These are phyloP conservation scores for Tetropium fuscum DNA, from an alignment of 2,888 invertebrate species.

Conservation along the genomic window DNA sequence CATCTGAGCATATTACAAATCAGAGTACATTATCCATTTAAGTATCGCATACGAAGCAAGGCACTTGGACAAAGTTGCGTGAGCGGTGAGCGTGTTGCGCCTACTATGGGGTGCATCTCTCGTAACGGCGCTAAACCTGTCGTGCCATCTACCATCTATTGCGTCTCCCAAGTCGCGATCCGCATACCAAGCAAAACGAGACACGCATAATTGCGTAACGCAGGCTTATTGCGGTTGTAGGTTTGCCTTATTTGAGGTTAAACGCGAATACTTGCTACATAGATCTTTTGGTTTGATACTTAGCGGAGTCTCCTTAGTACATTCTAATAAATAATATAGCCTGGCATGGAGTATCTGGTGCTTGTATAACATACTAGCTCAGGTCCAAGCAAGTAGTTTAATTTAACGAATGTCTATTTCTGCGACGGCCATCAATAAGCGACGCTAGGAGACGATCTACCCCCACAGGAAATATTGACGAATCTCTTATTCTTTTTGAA, in stretches of 20 bases:
- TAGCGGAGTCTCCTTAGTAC: too few species aligned
- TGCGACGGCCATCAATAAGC: too few species aligned
- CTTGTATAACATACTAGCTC: too few species aligned
- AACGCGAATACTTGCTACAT: not conserved
- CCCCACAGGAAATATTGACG: too few species aligned
- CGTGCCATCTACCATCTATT: constrained; percentile 7
- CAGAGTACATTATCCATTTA: too few species aligned
- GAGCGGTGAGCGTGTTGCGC: constrained; percentile 4
- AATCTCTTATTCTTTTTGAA: too few species aligned
- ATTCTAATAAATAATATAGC: too few species aligned
- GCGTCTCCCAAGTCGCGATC: not conserved
- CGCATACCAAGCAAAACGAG: constrained; percentile 6
- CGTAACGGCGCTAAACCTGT: constrained; percentile 19
- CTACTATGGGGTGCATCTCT: constrained; percentile 16
- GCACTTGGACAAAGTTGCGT: constrained; percentile 1
- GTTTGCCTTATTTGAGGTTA: not conserved
- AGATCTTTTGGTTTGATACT: not conserved
- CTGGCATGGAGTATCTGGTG: too few species aligned
- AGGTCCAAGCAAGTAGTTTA: too few species aligned
- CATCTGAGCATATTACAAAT: too few species aligned
- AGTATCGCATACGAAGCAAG: not conserved
- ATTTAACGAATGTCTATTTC: too few species aligned
- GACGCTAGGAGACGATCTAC: too few species aligned
- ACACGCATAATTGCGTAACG: constrained; percentile 1
- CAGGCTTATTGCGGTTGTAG: constrained; percentile 1